phyloP scores from a whole-genome alignment of 2,797 vertebrate genomes.

The Cichlasoma orientale region DNA sequence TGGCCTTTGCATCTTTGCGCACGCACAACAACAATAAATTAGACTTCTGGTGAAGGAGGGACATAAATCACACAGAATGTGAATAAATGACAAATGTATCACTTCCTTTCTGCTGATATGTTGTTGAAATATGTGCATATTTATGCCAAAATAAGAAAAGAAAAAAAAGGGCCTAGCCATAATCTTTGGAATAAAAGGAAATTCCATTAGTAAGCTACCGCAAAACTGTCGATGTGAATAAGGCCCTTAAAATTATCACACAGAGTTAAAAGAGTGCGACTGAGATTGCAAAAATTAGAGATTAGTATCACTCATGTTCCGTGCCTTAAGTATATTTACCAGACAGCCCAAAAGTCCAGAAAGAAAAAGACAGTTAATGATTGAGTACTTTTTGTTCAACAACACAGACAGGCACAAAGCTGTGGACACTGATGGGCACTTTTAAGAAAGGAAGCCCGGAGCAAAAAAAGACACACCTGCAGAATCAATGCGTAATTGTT shows the following conservation, averaged over 20 bases:
- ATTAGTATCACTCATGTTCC: not conserved
- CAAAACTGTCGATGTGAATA: not conserved
- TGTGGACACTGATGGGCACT: not conserved
- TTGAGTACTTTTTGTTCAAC: not conserved
- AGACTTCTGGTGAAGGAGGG: not conserved
- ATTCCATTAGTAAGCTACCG: not conserved
- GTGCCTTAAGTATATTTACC: not conserved
- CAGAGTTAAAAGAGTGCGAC: not conserved
- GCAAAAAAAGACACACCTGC: not conserved
- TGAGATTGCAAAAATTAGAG: not conserved
- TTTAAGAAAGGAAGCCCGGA: not conserved
- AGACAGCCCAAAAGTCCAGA: not conserved
- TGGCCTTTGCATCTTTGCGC: not conserved
- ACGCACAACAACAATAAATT: constrained; percentile 5
- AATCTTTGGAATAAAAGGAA: not conserved
- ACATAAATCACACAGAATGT: constrained; percentile 1
- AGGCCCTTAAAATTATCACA: not conserved
- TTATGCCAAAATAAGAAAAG: not conserved
- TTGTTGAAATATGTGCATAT: not conserved
- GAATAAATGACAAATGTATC: not conserved
- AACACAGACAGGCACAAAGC: not conserved
- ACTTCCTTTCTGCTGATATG: not conserved
- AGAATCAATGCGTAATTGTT: not conserved
- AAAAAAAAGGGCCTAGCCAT: not conserved
- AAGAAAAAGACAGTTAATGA: not conserved